These are phyloP conservation scores for Leptura quadrifasciata DNA, from an alignment of 2,888 invertebrate species.

Conservation along the genomic window DNA sequence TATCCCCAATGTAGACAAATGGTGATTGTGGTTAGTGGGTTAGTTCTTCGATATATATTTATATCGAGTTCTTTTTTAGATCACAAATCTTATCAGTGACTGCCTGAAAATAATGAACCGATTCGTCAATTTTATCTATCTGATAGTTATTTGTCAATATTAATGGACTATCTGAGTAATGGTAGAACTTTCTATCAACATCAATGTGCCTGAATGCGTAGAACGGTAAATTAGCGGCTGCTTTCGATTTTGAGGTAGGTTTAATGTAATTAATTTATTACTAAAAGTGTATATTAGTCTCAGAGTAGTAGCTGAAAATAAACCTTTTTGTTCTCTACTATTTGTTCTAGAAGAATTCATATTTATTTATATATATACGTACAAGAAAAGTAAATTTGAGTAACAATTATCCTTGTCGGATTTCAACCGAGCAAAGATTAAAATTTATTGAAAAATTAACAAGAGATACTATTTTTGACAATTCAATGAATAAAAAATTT, in stretches of 20 bases:
- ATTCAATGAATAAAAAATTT: no score
- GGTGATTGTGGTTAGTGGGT: slow-evolving; percentile 17
- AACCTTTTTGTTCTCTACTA: no score
- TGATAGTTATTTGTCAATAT: slow-evolving; percentile 27
- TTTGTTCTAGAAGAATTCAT: no score
- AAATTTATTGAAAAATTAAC: no score
- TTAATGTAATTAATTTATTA: not conserved
- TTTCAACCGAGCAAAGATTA: no score
- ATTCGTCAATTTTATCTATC: slow-evolving; percentile 24
- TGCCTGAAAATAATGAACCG: slow-evolving; percentile 16
- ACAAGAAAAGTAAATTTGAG: no score
- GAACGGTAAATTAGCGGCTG: not conserved
- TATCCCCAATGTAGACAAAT: slow-evolving; percentile 13
- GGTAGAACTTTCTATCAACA: slow-evolving; percentile 13
- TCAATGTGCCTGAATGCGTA: not conserved
- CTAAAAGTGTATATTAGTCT: not conserved
- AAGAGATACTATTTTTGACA: no score
- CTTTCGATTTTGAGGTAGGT: not conserved
- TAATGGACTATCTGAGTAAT: slow-evolving; percentile 32
- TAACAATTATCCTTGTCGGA: no score
- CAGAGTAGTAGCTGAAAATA: no score
- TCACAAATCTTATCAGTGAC: slow-evolving; percentile 3
- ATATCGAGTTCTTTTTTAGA: slow-evolving; percentile 13
- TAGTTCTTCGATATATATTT: slow-evolving; percentile 20
- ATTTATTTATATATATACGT: no score